Conservation (phyloP, 37 sponge, comb jelly and placozoan genomes). For the Chondrilla cf. caribensis region DNA sequence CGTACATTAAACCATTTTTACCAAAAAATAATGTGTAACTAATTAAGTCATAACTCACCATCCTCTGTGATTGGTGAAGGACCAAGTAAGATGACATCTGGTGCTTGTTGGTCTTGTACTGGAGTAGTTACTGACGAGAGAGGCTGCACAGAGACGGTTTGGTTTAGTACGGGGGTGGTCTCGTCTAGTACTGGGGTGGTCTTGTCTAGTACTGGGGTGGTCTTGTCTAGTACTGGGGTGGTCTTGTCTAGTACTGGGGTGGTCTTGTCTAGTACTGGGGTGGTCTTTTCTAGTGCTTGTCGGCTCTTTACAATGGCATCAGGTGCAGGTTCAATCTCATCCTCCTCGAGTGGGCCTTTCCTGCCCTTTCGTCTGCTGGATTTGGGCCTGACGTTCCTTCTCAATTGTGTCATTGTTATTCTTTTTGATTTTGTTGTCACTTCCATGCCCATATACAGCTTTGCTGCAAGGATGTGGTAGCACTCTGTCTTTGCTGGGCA, state of each 20-base stretch:
- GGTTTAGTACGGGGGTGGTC: too few species aligned
- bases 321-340: conserved; percentile 15
- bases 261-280: background rate
- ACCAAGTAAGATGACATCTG: background rate
- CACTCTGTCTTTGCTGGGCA: conserved; percentile 10
- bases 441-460: conserved; percentile 8
- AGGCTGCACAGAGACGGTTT: too few species aligned
- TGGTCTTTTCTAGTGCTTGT: background rate
- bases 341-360: background rate
- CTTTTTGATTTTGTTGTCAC: background rate
- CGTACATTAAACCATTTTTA: too few species aligned
- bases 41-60: background rate
- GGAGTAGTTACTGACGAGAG: too few species aligned
- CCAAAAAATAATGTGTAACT: too few species aligned
- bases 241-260: background rate
- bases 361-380: conserved; percentile 2
- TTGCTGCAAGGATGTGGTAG: conserved; percentile 20
- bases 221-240: too few species aligned
- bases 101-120: background rate
- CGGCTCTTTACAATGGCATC: background rate
- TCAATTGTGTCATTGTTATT: conserved; percentile 8
- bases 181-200: too few species aligned
- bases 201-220: too few species aligned
- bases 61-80: background rate
- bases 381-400: conserved; percentile 9